These are phyloP conservation scores for Yoshiicerus persimilis DNA, from an alignment of 1,140 invertebrate genomes.

Conservation along the genomic window DNA sequence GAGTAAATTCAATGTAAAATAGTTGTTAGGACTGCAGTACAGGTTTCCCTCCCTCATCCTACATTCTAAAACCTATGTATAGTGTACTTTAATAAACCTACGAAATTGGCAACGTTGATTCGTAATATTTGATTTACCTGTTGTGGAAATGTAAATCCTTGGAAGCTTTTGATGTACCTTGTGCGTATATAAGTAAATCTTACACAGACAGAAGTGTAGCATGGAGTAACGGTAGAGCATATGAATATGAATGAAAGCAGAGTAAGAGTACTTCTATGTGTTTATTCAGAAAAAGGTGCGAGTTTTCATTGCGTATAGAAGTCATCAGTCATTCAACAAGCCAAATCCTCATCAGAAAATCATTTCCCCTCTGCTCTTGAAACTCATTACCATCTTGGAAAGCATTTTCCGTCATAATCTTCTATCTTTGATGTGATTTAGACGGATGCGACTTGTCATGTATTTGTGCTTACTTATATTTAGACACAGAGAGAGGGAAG, in stretches of 20 bases:
- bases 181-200: neutral
- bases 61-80: no score
- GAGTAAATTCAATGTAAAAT: neutral
- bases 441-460: neutral
- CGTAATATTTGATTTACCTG: neutral
- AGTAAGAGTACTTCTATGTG: no score
- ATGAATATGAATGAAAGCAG: no score
- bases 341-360: neutral
- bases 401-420: neutral
- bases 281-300: no score
- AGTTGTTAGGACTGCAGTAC: neutral
- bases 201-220: no score
- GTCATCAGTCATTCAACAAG: neutral
- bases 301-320: neutral
- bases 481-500: no score
- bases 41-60: no score
- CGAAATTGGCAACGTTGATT: neutral
- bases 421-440: neutral
- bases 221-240: no score
- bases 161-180: neutral
- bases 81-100: neutral
- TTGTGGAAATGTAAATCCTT: neutral
- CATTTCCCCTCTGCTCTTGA: neutral
- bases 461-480: neutral
- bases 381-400: slow-evolving; percentile 7